These are phyloP conservation scores for Drosophila paracracens DNA, from an alignment of 2,888 invertebrate species.

Conservation along the genomic window DNA sequence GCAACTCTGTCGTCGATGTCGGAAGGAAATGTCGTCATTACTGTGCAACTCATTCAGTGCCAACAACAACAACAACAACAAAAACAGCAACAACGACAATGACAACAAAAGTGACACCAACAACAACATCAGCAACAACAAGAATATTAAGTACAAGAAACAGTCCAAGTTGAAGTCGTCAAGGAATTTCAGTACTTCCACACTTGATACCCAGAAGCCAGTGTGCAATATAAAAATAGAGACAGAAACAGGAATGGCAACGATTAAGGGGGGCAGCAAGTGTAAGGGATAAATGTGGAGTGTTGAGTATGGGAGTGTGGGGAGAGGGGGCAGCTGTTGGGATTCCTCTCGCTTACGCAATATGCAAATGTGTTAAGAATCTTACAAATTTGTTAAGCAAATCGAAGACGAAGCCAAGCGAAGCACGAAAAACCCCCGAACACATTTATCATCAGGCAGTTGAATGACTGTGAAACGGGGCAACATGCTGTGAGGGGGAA, in stretches of 20 bases:
- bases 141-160: conserved; percentile 11
- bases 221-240: conserved; percentile 47
- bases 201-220: conserved; percentile 65
- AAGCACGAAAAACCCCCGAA: conserved; percentile 42
- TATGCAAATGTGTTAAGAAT: conserved; percentile 80
- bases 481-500: background rate
- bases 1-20: conserved; percentile 47
- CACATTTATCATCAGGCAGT: conserved; percentile 69
- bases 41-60: conserved; percentile 55
- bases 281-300: background rate
- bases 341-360: conserved; percentile 64
- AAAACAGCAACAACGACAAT: background rate
- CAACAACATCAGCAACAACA: conserved; percentile 8
- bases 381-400: conserved; percentile 81
- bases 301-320: background rate
- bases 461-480: conserved; percentile 29
- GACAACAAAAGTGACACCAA: conserved; percentile 1
- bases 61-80: background rate
- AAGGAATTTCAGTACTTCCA: conserved; percentile 51
- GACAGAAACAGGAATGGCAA: conserved; percentile 10
- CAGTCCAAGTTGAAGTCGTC: conserved; percentile 57
- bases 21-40: conserved; percentile 78
- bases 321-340: conserved; percentile 20
- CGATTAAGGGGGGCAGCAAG: background rate
- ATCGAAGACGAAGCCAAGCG: conserved; percentile 67